Percentiles rank a stretch among this genome's conserved stretches.
These are phyloP conservation scores for Mimas tiliae DNA, from an alignment of 2,888 invertebrate species.

Conservation along the genomic window DNA sequence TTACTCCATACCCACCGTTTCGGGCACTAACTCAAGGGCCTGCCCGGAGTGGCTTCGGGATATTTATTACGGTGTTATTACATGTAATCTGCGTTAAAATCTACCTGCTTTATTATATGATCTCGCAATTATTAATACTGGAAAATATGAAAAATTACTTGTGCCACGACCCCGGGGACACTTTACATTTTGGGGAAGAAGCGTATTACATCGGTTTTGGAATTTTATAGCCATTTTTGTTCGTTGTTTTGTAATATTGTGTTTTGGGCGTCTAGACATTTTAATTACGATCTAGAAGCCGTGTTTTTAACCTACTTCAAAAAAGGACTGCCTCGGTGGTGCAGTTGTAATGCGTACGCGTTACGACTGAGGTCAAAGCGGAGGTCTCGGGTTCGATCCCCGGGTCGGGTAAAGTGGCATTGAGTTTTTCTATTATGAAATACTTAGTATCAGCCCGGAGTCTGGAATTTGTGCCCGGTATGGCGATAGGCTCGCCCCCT, in stretches of 20 bases:
- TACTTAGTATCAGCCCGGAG: no score
- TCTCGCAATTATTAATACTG: conserved; percentile 61
- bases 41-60: conserved; percentile 68
- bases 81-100: conserved; percentile 74
- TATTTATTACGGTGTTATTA: conserved; percentile 80
- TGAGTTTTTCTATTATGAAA: no score
- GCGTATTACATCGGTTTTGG: conserved; percentile 5
- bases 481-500: no score
- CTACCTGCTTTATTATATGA: conserved; percentile 72
- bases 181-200: conserved; percentile 18
- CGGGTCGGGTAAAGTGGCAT: no score
- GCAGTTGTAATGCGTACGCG: no score
- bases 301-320: no score
- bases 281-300: no score
- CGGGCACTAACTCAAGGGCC: conserved; percentile 49
- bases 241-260: neutral
- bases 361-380: no score
- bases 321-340: no score
- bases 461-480: no score
- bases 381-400: no score
- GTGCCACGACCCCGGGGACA: conserved; percentile 41
- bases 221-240: neutral
- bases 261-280: neutral
- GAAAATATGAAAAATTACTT: conserved; percentile 54
- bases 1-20: conserved; percentile 35